Evolutionary conservation across 2,113 vertebrate species (phyloP), one percentile per base, ranked within the genome.

Genomic region (Sorex araneus): DNA sequence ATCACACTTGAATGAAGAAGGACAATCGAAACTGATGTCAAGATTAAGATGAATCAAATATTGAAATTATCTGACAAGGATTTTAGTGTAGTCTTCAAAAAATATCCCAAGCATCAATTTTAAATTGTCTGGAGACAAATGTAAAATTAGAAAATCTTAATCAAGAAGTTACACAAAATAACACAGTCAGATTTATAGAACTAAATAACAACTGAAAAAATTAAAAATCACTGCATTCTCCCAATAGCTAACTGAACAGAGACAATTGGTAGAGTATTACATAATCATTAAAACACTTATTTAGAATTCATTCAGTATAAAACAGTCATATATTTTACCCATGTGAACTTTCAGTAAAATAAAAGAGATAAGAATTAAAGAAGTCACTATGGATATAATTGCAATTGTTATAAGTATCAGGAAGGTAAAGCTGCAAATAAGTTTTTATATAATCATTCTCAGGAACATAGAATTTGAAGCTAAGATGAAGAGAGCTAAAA

Each of bases 171-270:
- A 30, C 47, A 32, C 50, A 87, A 93, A 66, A 84, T n/a, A 89
- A 92, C 34, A 90, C 80, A 57, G 60, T 71, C 40, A 13, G 75
- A 76, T 77, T 81, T 92, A 77, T 87, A 87, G 15, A 76, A 87
- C 19, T 3, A 9, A 91, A 54, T 43, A 83, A 21, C n/a, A 73
- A 88, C n/a, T 82, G 45, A 91, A 80, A 70, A 74, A 10, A 67
- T 50, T 60, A 6, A 84, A 63, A 71, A 47, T 64, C n/a, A 50
- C 6, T 76, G 3, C 50, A 30, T 78, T 66, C 11, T 5, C 4
- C 77, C 32, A 45, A n/a, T 54, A 84, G 40, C 79, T 87, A 92
- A 82, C 82, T 84, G 92, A 73, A 60, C 54, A 90, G 12, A 86
- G 30, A 57, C 36, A 82, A 40, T 25, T 74, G 64, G 69, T 45